Percentiles rank a stretch among this genome's conserved stretches.
These are phyloP conservation scores for Fissipunctia ypsillon DNA, from an alignment of 2,888 invertebrate genomes.

Conservation along the genomic window DNA sequence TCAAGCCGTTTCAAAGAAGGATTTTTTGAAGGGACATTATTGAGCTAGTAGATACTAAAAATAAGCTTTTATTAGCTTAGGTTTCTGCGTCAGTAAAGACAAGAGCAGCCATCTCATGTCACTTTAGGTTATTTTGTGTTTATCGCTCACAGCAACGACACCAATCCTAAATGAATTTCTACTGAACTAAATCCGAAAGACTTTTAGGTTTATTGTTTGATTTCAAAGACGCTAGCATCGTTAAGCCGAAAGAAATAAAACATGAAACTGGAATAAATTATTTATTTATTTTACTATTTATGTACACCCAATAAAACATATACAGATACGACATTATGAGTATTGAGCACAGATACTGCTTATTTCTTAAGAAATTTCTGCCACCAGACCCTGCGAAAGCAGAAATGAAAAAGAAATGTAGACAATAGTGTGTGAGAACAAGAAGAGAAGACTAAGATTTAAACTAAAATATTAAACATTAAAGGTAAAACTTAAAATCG, in stretches of 20 bases:
- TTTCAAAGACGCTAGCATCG: slow-evolving; percentile 34
- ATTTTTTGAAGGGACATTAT: neutral
- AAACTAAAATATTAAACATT: too few relatives aligned
- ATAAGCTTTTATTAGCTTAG: neutral
- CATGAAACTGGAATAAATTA: slow-evolving; percentile 21
- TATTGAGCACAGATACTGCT: too few relatives aligned
- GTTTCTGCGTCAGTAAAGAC: neutral
- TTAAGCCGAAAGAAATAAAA: slow-evolving; percentile 36
- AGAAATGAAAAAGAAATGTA: too few relatives aligned
- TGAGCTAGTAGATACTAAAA: neutral
- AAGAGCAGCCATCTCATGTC: neutral
- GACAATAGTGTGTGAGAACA: too few relatives aligned
- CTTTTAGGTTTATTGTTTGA: slow-evolving; percentile 36
- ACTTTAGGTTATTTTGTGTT: slow-evolving; percentile 2
- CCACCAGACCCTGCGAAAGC: too few relatives aligned
- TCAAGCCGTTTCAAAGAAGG: neutral
- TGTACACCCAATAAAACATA: too few relatives aligned
- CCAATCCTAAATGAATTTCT: slow-evolving; percentile 9
- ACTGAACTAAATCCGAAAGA: slow-evolving; percentile 14
- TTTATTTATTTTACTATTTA: too few relatives aligned
- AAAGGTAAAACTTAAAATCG: too few relatives aligned
- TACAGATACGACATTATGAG: too few relatives aligned
- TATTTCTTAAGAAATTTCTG: too few relatives aligned
- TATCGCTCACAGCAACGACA: neutral
- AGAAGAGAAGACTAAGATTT: too few relatives aligned